These are phyloP conservation scores for Verasper variegatus DNA, from an alignment of 2,113 vertebrate species.

Conservation along the genomic window DNA sequence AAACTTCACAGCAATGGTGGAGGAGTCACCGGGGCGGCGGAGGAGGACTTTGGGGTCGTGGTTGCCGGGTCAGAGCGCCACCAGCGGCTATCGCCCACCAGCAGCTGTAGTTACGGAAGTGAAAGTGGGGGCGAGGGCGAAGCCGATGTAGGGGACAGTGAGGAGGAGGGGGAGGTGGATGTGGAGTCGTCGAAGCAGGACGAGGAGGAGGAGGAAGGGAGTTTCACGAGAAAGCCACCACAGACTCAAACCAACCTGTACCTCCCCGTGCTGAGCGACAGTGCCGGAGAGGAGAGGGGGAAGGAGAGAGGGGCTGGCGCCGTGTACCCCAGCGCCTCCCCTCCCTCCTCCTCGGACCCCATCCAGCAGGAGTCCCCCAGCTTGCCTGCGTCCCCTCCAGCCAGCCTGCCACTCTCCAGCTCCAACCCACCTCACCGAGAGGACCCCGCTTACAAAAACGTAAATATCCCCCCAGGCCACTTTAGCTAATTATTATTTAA, in stretches of 20 bases:
- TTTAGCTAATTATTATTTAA: slow-evolving; percentile 87
- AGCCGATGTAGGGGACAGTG: slow-evolving; percentile 84
- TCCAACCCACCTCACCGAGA: slow-evolving; percentile 86
- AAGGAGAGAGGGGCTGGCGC: slow-evolving; percentile 76
- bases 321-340: slow-evolving; percentile 75
- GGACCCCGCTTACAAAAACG: slow-evolving; percentile 94
- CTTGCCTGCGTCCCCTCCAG: slow-evolving; percentile 76
- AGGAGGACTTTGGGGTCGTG: slow-evolving; percentile 80
- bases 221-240: slow-evolving; percentile 54
- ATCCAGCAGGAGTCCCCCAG: slow-evolving; percentile 80
- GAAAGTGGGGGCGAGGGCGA: slow-evolving; percentile 89
- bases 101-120: slow-evolving; percentile 92
- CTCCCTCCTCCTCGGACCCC: slow-evolving; percentile 82
- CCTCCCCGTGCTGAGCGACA: slow-evolving; percentile 78
- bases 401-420: slow-evolving; percentile 81
- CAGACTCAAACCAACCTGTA: slow-evolving; percentile 78
- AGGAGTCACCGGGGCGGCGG: slow-evolving; percentile 59
- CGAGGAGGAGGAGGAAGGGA: slow-evolving; percentile 84
- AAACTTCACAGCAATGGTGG: slow-evolving; percentile 86
- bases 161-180: slow-evolving; percentile 92
- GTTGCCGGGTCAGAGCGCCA: slow-evolving; percentile 72
- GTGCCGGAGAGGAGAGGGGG: slow-evolving; percentile 73
- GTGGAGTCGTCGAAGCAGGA: slow-evolving; percentile 93
- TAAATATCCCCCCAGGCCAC: slow-evolving; percentile 90
- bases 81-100: slow-evolving; percentile 85